Conservation (phyloP, 2,797 vertebrate species). For the Anguilla pacifica region DNA sequence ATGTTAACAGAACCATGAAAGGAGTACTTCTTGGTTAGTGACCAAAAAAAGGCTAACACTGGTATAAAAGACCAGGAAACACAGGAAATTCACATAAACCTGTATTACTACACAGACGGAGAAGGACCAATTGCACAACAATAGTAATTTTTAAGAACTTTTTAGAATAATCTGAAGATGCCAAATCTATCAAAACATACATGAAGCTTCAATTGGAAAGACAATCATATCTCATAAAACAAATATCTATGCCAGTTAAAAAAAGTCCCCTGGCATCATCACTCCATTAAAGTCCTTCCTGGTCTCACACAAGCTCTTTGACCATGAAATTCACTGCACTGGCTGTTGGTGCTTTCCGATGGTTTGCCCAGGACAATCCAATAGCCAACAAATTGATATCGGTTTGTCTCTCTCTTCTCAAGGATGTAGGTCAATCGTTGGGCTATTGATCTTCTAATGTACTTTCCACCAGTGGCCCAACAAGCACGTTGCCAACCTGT, state of each 20-base stretch:
- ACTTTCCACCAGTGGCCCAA: slow-evolving; percentile 59
- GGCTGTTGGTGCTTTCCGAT: slow-evolving; percentile 11
- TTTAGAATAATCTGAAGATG: neutral
- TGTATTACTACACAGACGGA: neutral
- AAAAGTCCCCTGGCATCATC: neutral
- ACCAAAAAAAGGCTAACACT: neutral
- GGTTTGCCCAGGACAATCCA: slow-evolving; percentile 31
- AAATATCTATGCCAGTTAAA: neutral
- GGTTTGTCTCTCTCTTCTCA: slow-evolving; percentile 40
- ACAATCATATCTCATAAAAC: slow-evolving; percentile 11
- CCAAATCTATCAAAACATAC: neutral
- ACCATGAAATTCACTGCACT: slow-evolving; percentile 23
- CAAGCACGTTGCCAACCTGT: neutral
- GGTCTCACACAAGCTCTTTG: neutral
- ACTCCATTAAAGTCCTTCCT: neutral
- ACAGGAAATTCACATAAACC: neutral
- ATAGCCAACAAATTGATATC: slow-evolving; percentile 30
- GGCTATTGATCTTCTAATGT: slow-evolving; percentile 74
- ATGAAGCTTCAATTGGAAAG: neutral
- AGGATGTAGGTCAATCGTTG: slow-evolving; percentile 73
- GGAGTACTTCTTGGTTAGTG: neutral
- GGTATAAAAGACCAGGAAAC: neutral
- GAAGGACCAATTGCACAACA: neutral
- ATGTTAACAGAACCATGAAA: neutral
- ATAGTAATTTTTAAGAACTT: neutral